Evolutionary conservation across 2,113 vertebrate genomes (phyloP), one percentile per base, ranked within the genome.

Genomic region (Mormoops blainvillei): DNA sequence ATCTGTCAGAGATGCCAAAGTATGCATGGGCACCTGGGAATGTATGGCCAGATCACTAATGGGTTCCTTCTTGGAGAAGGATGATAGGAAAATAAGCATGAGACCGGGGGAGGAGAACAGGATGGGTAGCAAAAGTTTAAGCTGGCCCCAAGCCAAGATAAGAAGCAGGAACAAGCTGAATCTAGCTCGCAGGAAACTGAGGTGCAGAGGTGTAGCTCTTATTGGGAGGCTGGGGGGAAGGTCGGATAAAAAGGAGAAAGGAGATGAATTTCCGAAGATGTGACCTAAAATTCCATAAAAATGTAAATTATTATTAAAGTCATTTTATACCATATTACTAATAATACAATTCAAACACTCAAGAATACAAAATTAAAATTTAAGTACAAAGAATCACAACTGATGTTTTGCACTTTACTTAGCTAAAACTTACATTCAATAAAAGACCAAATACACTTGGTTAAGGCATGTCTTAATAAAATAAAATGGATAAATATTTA

Each of bases 341-440:
- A 74, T 18, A 95, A 84, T 63, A 43, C 24, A 82, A 92, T 74
- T 78, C 50, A 93, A 71, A 96, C 5, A 68, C 73, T 73, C 52
- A 92, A 96, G 26, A 38, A 76, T 7, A 95, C 20, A 85, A 90
- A 91, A 89, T 92, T 93, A 58, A 93, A 93, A 84, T 80, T 71
- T 31, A 95, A 89, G 7, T 24, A 92, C 28, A 92, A 96, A 95
- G 48, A 80, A 61, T 91, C 50, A 93, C 7, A 78, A 97, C 14
- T 61, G n/a, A 58, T 73, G 28, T 88, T 87, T 48, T 78, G 4
- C 28, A 89, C 84, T 87, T 95, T 65, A 80, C 36, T 61, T 50
- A 78, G 80, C 48, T 83, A 92, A 89, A 14, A 67, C 77, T 83
- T 94, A 61, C 15, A 68, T 38, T 89, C 54, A 68, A 77, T 20